Percentiles rank a stretch among this genome's conserved stretches.
These are phyloP conservation scores for Capricornis sumatraensis DNA, from an alignment of 2,113 vertebrate genomes.

Conservation along the genomic window DNA sequence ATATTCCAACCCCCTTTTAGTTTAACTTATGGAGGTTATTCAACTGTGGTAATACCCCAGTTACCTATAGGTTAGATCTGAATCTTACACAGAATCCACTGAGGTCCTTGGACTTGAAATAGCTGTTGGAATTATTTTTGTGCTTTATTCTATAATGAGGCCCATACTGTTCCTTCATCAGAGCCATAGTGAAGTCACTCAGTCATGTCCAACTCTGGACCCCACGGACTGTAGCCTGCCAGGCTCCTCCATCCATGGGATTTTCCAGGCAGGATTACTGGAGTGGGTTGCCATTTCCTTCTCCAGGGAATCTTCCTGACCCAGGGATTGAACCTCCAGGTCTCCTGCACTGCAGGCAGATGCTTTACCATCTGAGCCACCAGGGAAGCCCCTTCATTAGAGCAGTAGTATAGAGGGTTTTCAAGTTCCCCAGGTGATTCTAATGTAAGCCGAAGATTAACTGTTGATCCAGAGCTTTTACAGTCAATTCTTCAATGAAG, in stretches of 20 bases:
- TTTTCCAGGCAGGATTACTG: background rate
- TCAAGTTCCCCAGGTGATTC: background rate
- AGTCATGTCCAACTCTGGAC: background rate
- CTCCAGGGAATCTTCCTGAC: background rate
- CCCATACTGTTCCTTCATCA: background rate
- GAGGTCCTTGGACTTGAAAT: background rate
- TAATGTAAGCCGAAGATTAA: background rate
- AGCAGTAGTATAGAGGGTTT: background rate
- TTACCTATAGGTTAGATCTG: background rate
- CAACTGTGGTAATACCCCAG: background rate
- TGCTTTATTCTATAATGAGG: background rate
- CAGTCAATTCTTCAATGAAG: background rate
- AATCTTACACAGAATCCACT: background rate
- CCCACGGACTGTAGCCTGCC: background rate
- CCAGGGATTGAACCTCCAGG: background rate
- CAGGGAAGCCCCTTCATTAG: background rate
- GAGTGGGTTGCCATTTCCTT: background rate
- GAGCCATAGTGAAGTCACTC: background rate
- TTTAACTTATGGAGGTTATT: background rate
- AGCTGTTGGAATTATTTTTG: background rate
- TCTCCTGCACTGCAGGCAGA: background rate
- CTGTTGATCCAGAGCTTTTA: background rate
- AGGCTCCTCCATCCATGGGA: background rate
- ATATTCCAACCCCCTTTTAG: background rate
- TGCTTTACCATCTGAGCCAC: background rate